These are phyloP conservation scores for Morinoia aosen DNA, from an alignment of 2,888 invertebrate species.

Conservation along the genomic window DNA sequence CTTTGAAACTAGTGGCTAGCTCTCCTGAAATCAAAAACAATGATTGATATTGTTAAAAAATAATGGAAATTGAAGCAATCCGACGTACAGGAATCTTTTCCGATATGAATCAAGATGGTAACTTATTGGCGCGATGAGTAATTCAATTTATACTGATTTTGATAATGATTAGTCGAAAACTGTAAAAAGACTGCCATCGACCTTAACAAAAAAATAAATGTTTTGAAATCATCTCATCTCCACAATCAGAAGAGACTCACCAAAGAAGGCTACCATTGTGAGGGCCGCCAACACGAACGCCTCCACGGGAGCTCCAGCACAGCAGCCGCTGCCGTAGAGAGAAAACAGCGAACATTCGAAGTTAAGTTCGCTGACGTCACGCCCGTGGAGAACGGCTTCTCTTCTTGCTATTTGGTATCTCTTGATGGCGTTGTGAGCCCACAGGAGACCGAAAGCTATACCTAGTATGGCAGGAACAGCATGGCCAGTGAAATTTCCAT, in stretches of 20 bases:
- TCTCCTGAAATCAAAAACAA: constrained; percentile 69
- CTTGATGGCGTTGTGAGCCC: background rate
- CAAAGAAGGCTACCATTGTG: constrained; percentile 58
- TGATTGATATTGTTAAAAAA: background rate
- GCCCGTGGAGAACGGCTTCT: background rate
- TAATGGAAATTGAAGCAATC: background rate
- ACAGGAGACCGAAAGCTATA: background rate
- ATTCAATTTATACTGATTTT: too few species aligned
- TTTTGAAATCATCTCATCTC: background rate
- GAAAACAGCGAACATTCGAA: background rate
- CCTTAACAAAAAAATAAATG: background rate
- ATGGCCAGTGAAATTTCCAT: background rate
- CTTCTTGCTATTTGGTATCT: background rate
- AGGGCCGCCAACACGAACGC: constrained; percentile 59
- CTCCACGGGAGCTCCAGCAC: constrained; percentile 55
- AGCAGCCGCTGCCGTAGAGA: constrained; percentile 33
- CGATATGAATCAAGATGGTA: too few species aligned
- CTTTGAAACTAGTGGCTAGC: constrained; percentile 71
- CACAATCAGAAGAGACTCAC: constrained; percentile 35
- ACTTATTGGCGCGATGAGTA: too few species aligned
- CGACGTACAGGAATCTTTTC: too few species aligned
- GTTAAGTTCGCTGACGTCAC: background rate
- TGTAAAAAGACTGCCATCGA: too few species aligned
- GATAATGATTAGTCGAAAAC: too few species aligned
- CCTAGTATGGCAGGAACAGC: background rate